These are phyloP conservation scores for Germaria angustata DNA, from an alignment of 2,888 invertebrate genomes.

Conservation along the genomic window DNA sequence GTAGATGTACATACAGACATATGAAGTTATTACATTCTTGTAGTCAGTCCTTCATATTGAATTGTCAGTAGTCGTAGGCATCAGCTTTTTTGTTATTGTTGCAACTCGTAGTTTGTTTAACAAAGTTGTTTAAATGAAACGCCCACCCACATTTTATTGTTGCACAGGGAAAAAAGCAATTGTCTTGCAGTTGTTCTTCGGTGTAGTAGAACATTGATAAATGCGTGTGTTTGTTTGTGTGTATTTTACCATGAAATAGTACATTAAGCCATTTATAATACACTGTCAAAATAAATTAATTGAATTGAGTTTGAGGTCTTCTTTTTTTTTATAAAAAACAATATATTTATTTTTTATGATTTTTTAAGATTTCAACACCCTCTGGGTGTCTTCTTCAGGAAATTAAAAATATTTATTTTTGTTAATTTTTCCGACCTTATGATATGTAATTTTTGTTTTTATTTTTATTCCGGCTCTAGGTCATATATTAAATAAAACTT, in stretches of 20 bases:
- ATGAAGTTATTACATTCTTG: slow-evolving; percentile 48
- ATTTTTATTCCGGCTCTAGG: no score
- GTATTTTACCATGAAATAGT: slow-evolving; percentile 11
- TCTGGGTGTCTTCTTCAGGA: no score
- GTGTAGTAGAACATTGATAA: neutral
- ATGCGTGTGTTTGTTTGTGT: neutral
- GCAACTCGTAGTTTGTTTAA: slow-evolving; percentile 33
- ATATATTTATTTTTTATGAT: no score
- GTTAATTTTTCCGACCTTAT: no score
- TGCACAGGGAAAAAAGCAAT: slow-evolving; percentile 4
- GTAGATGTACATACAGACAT: neutral
- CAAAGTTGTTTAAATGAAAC: slow-evolving; percentile 49
- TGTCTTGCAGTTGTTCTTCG: slow-evolving; percentile 19
- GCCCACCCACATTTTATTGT: slow-evolving; percentile 64
- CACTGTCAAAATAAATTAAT: slow-evolving; percentile 18
- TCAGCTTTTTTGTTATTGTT: slow-evolving; percentile 33
- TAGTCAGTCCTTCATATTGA: slow-evolving; percentile 23
- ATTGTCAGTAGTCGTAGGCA: slow-evolving; percentile 28
- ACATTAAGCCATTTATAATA: neutral
- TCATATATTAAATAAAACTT: no score
- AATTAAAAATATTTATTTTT: no score
- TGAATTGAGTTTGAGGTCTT: no score
- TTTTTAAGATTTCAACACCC: no score
- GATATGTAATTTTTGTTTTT: no score
- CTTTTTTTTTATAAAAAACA: no score